phyloP scores from a whole-genome alignment of 2,888 invertebrate species.

The Pegoplata infirma region DNA sequence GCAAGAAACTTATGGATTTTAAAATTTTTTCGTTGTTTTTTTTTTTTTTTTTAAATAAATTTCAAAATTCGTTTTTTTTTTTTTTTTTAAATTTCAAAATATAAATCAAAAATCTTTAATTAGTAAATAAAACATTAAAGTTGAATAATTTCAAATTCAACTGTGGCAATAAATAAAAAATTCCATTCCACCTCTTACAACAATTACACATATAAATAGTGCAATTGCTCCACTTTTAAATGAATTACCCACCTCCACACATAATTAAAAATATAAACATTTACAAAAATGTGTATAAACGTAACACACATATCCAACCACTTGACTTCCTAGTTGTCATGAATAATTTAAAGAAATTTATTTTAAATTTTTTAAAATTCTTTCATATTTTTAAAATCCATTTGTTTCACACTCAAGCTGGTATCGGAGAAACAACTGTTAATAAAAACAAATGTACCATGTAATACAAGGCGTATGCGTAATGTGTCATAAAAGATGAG shows the following conservation, averaged over 20 bases:
- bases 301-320: too few relatives aligned
- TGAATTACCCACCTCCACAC: conserved; percentile 27
- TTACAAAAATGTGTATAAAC: conserved; percentile 12
- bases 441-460: conserved; percentile 38
- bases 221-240: neutral
- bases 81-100: too few relatives aligned
- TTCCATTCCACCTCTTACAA: neutral
- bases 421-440: neutral
- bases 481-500: conserved; percentile 37
- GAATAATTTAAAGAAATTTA: conserved; percentile 3
- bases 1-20: too few relatives aligned
- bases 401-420: too few relatives aligned
- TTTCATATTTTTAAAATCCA: too few relatives aligned
- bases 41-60: too few relatives aligned
- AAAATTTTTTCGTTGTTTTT: too few relatives aligned
- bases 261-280: neutral
- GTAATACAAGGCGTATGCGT: conserved; percentile 30
- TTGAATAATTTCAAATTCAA: too few relatives aligned
- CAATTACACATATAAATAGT: neutral
- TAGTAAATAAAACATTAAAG: too few relatives aligned
- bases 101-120: too few relatives aligned
- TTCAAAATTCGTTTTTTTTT: too few relatives aligned
- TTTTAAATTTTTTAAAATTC: too few relatives aligned
- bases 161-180: neutral
- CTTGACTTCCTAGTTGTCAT: conserved; percentile 42